Evolutionary conservation across 2,888 invertebrate genomes (phyloP).

Genomic region (Erebia aethiops): DNA sequence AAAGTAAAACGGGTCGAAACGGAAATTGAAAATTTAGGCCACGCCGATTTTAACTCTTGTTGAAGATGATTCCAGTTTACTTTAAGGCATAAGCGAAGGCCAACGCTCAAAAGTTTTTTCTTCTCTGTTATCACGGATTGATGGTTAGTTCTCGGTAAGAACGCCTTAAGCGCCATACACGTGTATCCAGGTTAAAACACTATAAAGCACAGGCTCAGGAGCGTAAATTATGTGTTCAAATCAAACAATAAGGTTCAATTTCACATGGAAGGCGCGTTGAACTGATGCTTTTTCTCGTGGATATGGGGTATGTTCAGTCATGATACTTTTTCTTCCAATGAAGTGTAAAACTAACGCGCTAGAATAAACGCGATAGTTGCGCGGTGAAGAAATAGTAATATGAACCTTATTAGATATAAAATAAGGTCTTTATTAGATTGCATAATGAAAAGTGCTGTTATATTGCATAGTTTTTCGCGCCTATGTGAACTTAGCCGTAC

Average conservation of each 20-base stretch:
- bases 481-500: not conserved
- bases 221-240: conserved; percentile 74
- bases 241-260: conserved; percentile 54
- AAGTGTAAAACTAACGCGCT: too few species aligned
- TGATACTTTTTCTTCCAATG: not conserved
- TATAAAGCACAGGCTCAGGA: conserved; percentile 55
- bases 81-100: too few species aligned
- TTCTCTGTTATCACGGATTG: too few species aligned
- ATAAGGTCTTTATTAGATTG: not conserved
- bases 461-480: not conserved
- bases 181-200: not conserved
- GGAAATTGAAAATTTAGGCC: too few species aligned
- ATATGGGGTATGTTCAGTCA: not conserved
- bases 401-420: not conserved
- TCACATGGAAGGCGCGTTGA: conserved; percentile 35
- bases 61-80: too few species aligned
- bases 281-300: not conserved
- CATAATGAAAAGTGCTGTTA: too few species aligned
- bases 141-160: too few species aligned
- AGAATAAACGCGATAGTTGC: too few species aligned
- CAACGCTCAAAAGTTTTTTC: too few species aligned
- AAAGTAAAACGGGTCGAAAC: too few species aligned
- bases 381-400: not conserved
- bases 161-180: not conserved
- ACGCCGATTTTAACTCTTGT: too few species aligned